Base-by-base conservation (phyloP, 1,140 invertebrate genomes). In the Macrotrachela quadricornifera region DNA sequence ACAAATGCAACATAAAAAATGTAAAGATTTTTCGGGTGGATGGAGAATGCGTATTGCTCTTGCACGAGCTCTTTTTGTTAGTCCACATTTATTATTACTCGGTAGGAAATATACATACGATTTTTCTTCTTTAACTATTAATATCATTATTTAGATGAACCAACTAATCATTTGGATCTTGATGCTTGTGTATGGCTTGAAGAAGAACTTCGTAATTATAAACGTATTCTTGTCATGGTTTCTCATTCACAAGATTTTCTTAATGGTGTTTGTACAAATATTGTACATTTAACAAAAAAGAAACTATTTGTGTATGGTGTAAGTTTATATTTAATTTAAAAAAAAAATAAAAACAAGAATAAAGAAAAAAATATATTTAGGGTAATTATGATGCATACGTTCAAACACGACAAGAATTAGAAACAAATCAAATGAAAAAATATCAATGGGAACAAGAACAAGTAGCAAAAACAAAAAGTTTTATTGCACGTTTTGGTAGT, bases 201-300 rank as follows among this genome's bases (percentile, higher is more conserved):
- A 71, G 85, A 91, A 68, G 90, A 96, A 73, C 71, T 97, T 1
- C 90, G 88, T 73, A 80, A 80, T 69, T 91, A 96, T 64, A 94
- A 92, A 70, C 76, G 90, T 62, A 96, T 96, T 70, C 72, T 99
- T 58, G 83, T 99, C n/a, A 79, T 99, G 48, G 90, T 97, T 59
- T 97, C 91, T 1, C 94, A 99, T 71, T 99, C 94, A n/a, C 92
- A 99, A 75, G 94, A 99, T 78, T 99, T 99, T 67, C 73, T 99
- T 55, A 99, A 99, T 70, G 91, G 91, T 55, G 87, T 99, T 44
- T 99, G 92, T 71, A 97, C 87, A 15, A 96, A 97, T 69, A 95
- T 96, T 51, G 81, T 97, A 60, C 90, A 97, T 70, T 78, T 99
- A 64, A 80, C 85, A 63, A 82, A 91, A 64, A 84, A 85, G 60